Base-by-base conservation (phyloP, 2,888 invertebrate genomes). In the Ophonus ardosiacus region DNA sequence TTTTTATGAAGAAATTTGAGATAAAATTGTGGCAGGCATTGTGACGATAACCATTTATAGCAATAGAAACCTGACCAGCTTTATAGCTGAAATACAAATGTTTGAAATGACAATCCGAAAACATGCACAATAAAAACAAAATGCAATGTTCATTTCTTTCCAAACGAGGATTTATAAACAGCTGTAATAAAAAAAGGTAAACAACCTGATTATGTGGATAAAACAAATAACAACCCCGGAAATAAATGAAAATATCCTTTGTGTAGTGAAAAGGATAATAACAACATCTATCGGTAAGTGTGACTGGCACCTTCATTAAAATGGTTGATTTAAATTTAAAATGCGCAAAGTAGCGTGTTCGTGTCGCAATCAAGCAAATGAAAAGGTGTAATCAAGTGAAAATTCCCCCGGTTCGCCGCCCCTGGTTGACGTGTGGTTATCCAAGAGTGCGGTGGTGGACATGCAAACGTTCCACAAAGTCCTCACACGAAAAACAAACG, bases 371-470 rank as follows among this genome's bases (percentile, higher is more conserved):
- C 84, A 84, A 71, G 63, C 56, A 84, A 84, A 84, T 84, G 84
- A 84, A 84, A 84, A 84, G 84, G 76, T 84, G 84, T 84, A 84
- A 84, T 84, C 84, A 84, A 38, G 78, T 84, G 84, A 78, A 83
- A 83, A 83, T 83, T 83, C 76, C 83, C 82, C 51, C 51, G 40
- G 43, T 56, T 51, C 18, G 76, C 56, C 79, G 56, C 79, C 59
- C 57, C 79, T 79, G 79, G 56, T 59, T 79, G 79, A 79, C 79
- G 59, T 79, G 59, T 59, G 57, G 31, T 79, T 59, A 79, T 80
- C 80, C 61, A 61, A 80, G 80, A 38, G 40, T 61, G 61, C 63
- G 31, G 78, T n/a, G 78, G 15, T 57, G 78, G 78, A 78, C 56
- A 78, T 78, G 78, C 57, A 78, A 76, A 56, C 21, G 24, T 65